These are phyloP conservation scores for Brevimyrus niger DNA, from an alignment of 2,113 vertebrate genomes.

Conservation along the genomic window DNA sequence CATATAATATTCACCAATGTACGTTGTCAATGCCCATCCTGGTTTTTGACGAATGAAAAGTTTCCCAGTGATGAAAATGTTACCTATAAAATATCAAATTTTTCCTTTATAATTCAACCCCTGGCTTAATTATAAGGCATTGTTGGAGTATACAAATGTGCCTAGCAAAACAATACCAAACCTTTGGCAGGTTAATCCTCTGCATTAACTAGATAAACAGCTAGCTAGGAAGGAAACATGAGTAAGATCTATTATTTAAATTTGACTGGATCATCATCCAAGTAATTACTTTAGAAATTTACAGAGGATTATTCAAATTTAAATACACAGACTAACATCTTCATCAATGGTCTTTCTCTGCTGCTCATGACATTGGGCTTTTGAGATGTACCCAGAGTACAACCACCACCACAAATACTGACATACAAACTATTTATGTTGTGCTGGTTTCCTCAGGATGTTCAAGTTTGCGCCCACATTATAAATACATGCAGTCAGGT, in stretches of 20 bases:
- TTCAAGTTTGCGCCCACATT: not conserved
- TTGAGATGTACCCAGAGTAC: not conserved
- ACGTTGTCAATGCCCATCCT: not conserved
- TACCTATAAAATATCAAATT: not conserved
- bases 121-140: not conserved
- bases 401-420: not conserved
- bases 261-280: not conserved
- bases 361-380: not conserved
- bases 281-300: not conserved
- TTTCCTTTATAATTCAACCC: not conserved
- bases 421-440: not conserved
- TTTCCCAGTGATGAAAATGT: not conserved
- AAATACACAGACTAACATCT: not conserved
- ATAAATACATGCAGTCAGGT: not conserved
- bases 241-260: not conserved
- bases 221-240: not conserved
- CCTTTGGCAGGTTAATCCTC: no score
- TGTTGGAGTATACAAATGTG: not conserved
- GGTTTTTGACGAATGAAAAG: not conserved
- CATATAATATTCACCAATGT: not conserved
- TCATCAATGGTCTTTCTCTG: not conserved
- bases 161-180: not conserved
- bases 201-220: no score
- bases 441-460: not conserved
- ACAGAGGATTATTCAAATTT: not conserved